A percentile compares a stretch with the other conserved stretches of the same genome.
These are phyloP conservation scores for Stramonita haemastoma DNA, from an alignment of 2,888 invertebrate species.

Conservation along the genomic window DNA sequence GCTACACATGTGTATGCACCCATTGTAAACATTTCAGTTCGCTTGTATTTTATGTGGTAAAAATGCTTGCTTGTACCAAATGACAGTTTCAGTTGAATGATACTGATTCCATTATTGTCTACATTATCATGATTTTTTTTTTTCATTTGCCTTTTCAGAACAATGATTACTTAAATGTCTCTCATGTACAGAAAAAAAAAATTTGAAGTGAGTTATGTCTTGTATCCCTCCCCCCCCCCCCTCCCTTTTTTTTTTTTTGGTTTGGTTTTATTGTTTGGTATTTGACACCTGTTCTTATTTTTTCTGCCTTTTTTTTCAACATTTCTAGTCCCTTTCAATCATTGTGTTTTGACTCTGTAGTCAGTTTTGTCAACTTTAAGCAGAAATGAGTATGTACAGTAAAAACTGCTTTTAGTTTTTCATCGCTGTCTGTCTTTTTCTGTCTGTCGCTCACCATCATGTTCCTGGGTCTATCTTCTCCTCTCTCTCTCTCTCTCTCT, in stretches of 20 bases:
- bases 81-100: background rate
- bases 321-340: background rate
- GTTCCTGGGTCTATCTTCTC: background rate
- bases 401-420: background rate
- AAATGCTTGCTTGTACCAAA: background rate
- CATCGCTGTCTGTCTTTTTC: background rate
- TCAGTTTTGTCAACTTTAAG: background rate
- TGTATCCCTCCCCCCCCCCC: too few species aligned
- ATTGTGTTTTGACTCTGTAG: background rate
- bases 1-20: background rate
- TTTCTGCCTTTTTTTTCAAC: too few species aligned
- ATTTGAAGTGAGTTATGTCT: too few species aligned
- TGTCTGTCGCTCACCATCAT: background rate
- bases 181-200: background rate
- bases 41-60: background rate
- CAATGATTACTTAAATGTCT: background rate
- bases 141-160: background rate
- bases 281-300: background rate
- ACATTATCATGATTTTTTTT: background rate
- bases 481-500: conserved; percentile 9
- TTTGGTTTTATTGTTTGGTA: too few species aligned
- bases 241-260: background rate
- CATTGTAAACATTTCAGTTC: background rate
- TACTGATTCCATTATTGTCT: background rate
- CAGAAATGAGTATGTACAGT: background rate